A percentile compares a stretch with the other conserved stretches of the same genome.
phyloP scores from a whole-genome alignment of 2,888 invertebrate genomes.

The Oasisia sp. region DNA sequence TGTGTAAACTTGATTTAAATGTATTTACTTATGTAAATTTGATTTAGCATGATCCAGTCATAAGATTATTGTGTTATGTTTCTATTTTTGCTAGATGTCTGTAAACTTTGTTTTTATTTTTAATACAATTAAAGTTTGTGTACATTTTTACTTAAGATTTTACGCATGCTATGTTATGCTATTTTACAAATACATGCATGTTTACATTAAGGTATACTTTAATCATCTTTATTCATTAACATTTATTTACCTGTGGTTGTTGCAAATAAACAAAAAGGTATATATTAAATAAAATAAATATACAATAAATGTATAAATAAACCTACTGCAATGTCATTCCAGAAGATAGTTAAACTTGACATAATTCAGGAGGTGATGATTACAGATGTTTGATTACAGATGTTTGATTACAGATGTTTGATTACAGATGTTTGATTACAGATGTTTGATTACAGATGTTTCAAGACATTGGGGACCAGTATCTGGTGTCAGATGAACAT shows the following conservation, averaged over 20 bases:
- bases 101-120: neutral
- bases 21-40: no score
- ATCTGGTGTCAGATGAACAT: constrained; percentile 81
- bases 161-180: neutral
- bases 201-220: neutral
- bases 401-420: constrained; percentile 71
- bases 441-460: constrained; percentile 71
- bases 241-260: neutral
- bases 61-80: no score
- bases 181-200: neutral
- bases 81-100: no score
- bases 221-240: neutral
- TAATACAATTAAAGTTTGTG: neutral
- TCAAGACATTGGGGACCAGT: constrained; percentile 84
- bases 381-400: neutral
- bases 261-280: no score
- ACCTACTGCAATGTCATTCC: no score
- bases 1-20: no score
- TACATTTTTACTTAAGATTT: neutral
- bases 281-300: neutral
- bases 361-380: neutral
- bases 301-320: neutral
- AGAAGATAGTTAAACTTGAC: no score
- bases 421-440: neutral
- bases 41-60: no score